These are phyloP conservation scores for Prionace glauca DNA, from an alignment of 2,797 vertebrate species.

Conservation along the genomic window DNA sequence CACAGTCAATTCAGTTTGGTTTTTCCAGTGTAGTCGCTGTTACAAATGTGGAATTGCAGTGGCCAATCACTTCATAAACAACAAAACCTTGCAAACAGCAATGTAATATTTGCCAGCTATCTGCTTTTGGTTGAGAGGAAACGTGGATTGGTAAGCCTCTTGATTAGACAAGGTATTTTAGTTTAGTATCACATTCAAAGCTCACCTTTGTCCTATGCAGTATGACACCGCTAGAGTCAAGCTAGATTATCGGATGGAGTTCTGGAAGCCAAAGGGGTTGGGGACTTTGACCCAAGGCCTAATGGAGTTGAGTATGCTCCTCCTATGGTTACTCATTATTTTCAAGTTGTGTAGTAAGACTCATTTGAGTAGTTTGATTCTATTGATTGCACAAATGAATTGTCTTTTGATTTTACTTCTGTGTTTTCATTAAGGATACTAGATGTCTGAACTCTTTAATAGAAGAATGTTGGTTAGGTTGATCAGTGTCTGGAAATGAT, in stretches of 20 bases:
- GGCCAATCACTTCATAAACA: background rate
- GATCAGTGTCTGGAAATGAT: background rate
- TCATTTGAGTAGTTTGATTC: background rate
- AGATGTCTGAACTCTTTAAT: background rate
- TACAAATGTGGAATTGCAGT: background rate
- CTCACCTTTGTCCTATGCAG: background rate
- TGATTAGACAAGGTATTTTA: background rate
- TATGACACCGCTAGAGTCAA: no score
- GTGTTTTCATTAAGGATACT: background rate
- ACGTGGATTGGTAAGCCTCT: background rate
- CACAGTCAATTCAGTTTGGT: background rate
- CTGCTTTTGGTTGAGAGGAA: background rate
- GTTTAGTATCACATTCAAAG: background rate
- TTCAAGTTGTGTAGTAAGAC: background rate
- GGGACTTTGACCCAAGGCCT: background rate
- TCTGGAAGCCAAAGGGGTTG: background rate
- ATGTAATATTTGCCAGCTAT: no score
- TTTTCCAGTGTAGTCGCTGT: no score
- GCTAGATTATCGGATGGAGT: no score
- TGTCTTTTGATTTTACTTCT: background rate
- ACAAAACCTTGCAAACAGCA: background rate
- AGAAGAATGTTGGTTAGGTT: background rate
- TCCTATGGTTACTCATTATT: background rate
- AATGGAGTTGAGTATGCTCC: background rate
- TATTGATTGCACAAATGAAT: background rate